phyloP scores from a whole-genome alignment of 2,797 vertebrate genomes.

The Myotis planiceps region DNA sequence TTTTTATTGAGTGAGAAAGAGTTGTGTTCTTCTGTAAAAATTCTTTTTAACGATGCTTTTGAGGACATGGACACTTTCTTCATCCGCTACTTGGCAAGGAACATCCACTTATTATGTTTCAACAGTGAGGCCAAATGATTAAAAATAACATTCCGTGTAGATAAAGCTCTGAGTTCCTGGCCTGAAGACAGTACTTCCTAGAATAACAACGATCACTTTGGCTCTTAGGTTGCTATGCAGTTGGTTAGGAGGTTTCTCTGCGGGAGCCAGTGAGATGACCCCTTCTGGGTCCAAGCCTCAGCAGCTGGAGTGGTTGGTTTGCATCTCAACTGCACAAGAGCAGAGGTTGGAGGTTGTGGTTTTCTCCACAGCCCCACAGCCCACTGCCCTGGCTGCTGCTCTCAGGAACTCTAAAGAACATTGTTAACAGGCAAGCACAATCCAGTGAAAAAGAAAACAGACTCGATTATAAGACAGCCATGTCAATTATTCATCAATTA shows the following conservation, averaged over 20 bases:
- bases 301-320: conserved; percentile 41
- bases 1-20: conserved; percentile 75
- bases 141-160: conserved; percentile 50
- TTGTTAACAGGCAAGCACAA: not conserved
- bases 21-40: conserved; percentile 73
- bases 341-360: conserved; percentile 58
- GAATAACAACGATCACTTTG: not conserved
- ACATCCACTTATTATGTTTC: conserved; percentile 77
- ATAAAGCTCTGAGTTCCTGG: conserved; percentile 10
- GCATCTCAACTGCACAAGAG: conserved; percentile 48
- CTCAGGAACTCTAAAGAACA: not conserved
- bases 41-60: conserved; percentile 78
- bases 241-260: conserved; percentile 56
- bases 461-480: not conserved
- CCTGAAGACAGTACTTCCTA: conserved; percentile 31
- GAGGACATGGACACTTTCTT: conserved; percentile 72
- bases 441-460: not conserved
- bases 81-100: conserved; percentile 75
- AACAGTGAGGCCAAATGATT: conserved; percentile 73
- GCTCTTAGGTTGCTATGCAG: conserved; percentile 64
- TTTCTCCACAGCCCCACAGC: not conserved
- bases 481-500: not conserved
- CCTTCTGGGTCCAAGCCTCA: not conserved
- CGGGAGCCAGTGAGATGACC: conserved; percentile 12
- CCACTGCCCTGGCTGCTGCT: not conserved